These are phyloP conservation scores for Zaprionus tsacasi DNA, from an alignment of 1,140 invertebrate species.

Conservation along the genomic window DNA sequence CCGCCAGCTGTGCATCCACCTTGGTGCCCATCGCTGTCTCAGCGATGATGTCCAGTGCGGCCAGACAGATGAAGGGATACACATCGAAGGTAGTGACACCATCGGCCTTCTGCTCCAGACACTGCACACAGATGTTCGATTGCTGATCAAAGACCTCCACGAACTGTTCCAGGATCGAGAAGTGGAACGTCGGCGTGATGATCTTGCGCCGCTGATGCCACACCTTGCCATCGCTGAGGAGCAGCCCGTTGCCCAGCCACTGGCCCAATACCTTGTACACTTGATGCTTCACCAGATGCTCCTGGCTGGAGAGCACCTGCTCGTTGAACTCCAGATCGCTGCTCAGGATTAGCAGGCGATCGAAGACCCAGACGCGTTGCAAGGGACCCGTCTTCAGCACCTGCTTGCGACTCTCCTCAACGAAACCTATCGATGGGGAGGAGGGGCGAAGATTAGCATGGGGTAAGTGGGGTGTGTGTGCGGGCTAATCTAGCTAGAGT, in stretches of 20 bases:
- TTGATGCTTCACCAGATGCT: slow-evolving; percentile 68
- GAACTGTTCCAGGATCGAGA: slow-evolving; percentile 91
- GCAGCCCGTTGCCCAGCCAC: slow-evolving; percentile 89
- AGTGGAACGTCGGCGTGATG: slow-evolving; percentile 93
- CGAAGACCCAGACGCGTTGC: slow-evolving; percentile 87
- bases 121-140: slow-evolving; percentile 87
- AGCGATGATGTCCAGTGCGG: slow-evolving; percentile 84
- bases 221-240: slow-evolving; percentile 85
- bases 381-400: slow-evolving; percentile 70
- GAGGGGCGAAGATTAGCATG: neutral
- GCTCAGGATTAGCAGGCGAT: slow-evolving; percentile 68
- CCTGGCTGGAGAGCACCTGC: slow-evolving; percentile 60
- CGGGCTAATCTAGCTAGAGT: neutral
- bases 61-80: slow-evolving; percentile 53
- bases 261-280: slow-evolving; percentile 82
- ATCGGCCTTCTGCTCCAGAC: slow-evolving; percentile 85
- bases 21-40: slow-evolving; percentile 94
- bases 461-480: neutral
- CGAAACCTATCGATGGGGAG: slow-evolving; percentile 39
- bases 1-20: slow-evolving; percentile 89
- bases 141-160: slow-evolving; percentile 91
- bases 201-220: slow-evolving; percentile 74
- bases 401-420: slow-evolving; percentile 14
- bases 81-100: slow-evolving; percentile 84
- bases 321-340: slow-evolving; percentile 83